Base-by-base conservation (phyloP, 2,888 invertebrate species). In the Athetis lepigone region DNA sequence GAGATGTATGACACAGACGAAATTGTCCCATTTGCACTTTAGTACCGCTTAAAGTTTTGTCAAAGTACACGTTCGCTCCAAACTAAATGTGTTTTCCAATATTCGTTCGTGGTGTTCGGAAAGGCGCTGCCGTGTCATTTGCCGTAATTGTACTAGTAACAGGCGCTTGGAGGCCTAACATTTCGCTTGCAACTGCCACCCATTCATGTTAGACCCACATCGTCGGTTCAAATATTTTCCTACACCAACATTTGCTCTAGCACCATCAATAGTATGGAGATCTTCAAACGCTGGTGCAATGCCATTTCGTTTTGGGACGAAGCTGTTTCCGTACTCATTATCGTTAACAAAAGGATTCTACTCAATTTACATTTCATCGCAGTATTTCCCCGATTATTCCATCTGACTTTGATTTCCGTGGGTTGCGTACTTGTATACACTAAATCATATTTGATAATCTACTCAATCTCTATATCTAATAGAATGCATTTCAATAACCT, bases 271-370 rank as follows among this genome's bases (percentile, higher is more conserved):
- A 50, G 56, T 57, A 60, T 65, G 61, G 63, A 66, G 86, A 58
- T 79, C 85, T 77, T 55, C 49, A 50, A 64, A 70, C 39, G 45
- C 52, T 77, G 75, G 79, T 63, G 52, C 43, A 66, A 71, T 69
- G 57, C 66, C 63, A 83, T 86, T 88, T 84, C 80, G 83, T 84
- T 88, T 87, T 66, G 78, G 84, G 83, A 84, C 84, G 81, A 79
- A 82, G 75, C 82, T 84, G 84, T 89, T 88, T 85, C 80, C 85
- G 79, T 82, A 71, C 84, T 88, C 88, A 88, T 91, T 90, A 88
- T 88, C 84, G 85, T 88, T 88, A 88, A 89, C 88, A 88, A 88
- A 89, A 88, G 89, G 90, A 85, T 88, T 88, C 83, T 83, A 84
- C 80, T 81, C 85, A 86, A 89, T 90, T 90, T 89, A 88, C 88